Base-by-base conservation (phyloP, 2,797 vertebrate species). In the Pelobates cultripes region DNA sequence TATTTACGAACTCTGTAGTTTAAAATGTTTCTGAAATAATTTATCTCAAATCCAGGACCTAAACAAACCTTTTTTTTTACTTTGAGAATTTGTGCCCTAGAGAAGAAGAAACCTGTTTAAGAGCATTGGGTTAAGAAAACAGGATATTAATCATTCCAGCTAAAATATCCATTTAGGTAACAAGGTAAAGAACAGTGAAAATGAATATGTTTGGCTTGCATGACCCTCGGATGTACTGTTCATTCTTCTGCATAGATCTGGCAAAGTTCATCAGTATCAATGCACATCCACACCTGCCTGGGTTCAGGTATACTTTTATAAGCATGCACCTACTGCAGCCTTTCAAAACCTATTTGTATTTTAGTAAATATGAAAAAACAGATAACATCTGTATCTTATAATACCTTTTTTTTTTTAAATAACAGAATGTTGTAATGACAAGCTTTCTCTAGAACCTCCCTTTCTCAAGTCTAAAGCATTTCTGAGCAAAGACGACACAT, bases 141-240 rank as follows among this genome's bases (percentile, higher is more conserved):
- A 90, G 78, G 45, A 78, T 88, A 88, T 89, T 90, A 89, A 88
- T 90, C 86, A 88, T 44, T 13, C 42, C 53, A 45, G 43, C 40
- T 28, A 42, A 82, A 75, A 73, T 87, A 85, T 80, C 76, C 85
- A 82, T 75, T 51, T 63, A 79, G 68, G 67, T 74, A 85, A 85
- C 75, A 7, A 60, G 81, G 69, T 71, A 81, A 80, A 60, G 85
- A 86, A 81, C 4, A 42, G 60, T 83, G 74, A 81, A 87, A 67
- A 44, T 53, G 87, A 79, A 79, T 84, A 70, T 15, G 44, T 70
- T 84, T 84, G 81, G 85, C 83, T 87, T 82, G 63, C 40, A 3
- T 70, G 43, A 14, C 82, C 42, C 75, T 81, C 47, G 41, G 57
- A 81, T 40, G 64, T 78, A 15, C 67, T 86, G 80, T 68, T 82